These are phyloP conservation scores for Netelia melanura DNA, from an alignment of 2,888 invertebrate species.

Conservation along the genomic window DNA sequence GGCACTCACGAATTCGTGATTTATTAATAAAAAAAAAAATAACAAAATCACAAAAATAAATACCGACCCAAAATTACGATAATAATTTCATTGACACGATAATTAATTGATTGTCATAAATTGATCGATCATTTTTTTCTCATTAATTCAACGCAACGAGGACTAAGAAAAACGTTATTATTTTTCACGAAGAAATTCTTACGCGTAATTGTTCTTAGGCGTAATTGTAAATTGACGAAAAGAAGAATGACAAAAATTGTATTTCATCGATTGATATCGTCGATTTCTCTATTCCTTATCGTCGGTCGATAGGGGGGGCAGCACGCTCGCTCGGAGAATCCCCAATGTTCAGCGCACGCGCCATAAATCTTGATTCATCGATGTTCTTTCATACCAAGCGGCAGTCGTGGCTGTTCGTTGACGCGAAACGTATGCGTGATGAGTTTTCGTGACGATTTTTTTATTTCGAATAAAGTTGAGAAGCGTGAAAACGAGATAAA, in stretches of 20 bases:
- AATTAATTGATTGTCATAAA: conserved; percentile 17
- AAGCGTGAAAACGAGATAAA: not conserved
- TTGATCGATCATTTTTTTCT: not conserved
- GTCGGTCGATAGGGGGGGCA: conserved; percentile 13
- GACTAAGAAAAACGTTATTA: not conserved
- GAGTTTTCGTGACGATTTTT: not conserved
- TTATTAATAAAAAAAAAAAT: not conserved
- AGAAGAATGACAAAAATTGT: not conserved
- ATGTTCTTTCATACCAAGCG: conserved; percentile 16
- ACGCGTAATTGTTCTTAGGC: no score
- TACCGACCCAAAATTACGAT: conserved; percentile 1
- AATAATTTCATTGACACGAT: conserved; percentile 32
- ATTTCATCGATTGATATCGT: not conserved
- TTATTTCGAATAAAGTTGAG: not conserved
- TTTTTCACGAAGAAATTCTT: not conserved
- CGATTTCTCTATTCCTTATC: conserved; percentile 39
- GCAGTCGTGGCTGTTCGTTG: no score
- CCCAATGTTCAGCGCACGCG: not conserved
- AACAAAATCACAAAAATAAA: not conserved
- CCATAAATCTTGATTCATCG: not conserved
- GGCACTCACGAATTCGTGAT: conserved; percentile 2
- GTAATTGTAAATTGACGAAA: not conserved
- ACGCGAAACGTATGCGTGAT: no score
- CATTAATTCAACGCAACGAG: not conserved
- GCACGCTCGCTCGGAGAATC: not conserved